Conservation (phyloP, 2,797 vertebrate species). For the Cyclura pinguis region DNA sequence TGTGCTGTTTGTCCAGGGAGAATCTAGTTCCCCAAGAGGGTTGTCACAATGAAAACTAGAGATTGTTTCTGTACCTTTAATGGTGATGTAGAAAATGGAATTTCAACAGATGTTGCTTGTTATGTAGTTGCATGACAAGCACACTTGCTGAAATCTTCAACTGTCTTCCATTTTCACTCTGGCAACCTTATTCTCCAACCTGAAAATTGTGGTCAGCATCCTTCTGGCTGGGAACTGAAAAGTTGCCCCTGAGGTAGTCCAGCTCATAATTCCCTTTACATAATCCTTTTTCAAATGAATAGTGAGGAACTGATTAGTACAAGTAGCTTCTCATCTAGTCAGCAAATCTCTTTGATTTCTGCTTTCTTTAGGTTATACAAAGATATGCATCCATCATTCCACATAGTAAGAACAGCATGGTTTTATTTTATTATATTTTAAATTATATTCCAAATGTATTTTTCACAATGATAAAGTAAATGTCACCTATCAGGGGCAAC, state of each 20-base stretch:
- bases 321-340: neutral
- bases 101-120: no score
- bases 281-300: neutral
- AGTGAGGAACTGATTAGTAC: neutral
- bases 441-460: neutral
- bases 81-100: no score
- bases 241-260: neutral
- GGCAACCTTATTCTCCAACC: no score
- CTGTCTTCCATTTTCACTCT: no score
- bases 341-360: neutral
- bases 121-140: no score
- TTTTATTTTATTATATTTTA: neutral
- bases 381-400: no score
- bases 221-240: neutral
- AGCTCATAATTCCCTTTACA: neutral
- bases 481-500: neutral
- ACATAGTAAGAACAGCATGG: neutral
- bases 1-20: neutral
- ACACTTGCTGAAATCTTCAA: no score
- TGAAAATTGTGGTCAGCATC: neutral
- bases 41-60: no score
- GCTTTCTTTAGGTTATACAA: no score
- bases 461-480: neutral
- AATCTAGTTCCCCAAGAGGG: neutral
- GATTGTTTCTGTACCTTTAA: no score